A percentile compares a stretch with the other conserved stretches of the same genome.
Evolutionary conservation across 2,888 invertebrate genomes (phyloP).

Genomic region (Meteorus cinctellus): DNA sequence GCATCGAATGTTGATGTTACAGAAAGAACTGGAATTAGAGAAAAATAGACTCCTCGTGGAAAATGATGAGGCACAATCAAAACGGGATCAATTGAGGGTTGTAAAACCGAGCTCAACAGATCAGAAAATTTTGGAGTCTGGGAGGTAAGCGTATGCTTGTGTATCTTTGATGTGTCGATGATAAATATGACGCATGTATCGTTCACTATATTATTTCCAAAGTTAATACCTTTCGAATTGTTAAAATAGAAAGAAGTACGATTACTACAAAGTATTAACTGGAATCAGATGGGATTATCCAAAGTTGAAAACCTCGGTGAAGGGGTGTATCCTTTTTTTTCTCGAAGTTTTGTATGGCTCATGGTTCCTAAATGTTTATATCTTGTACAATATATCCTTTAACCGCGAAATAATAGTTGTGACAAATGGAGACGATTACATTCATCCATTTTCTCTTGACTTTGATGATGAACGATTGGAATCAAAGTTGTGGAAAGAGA

Average conservation of each 20-base stretch:
- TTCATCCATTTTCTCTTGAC: slow-evolving; percentile 56
- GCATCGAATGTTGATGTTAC: slow-evolving; percentile 25
- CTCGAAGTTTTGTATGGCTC: slow-evolving; percentile 30
- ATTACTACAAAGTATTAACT: slow-evolving; percentile 55
- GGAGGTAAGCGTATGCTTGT: slow-evolving; percentile 48
- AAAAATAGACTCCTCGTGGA: slow-evolving; percentile 48
- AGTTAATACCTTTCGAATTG: background rate
- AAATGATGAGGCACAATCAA: slow-evolving; percentile 46
- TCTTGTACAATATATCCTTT: background rate
- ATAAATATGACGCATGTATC: background rate
- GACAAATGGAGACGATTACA: slow-evolving; percentile 56
- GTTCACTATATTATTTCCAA: background rate
- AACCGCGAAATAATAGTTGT: slow-evolving; percentile 52
- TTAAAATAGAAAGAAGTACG: slow-evolving; percentile 53
- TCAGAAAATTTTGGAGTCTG: slow-evolving; percentile 51
- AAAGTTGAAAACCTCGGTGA: slow-evolving; percentile 43
- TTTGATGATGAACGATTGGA: slow-evolving; percentile 46
- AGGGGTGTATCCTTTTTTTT: slow-evolving; percentile 58
- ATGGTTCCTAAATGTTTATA: background rate
- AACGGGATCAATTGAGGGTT: slow-evolving; percentile 49
- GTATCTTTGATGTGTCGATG: no score
- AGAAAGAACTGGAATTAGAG: slow-evolving; percentile 54
- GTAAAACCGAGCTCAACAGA: slow-evolving; percentile 52
- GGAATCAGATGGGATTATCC: slow-evolving; percentile 58
- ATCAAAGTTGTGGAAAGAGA: slow-evolving; percentile 58